Conservation (phyloP, 35 echinoderm and acorn worm genomes). For the Ophioderma brevispina region DNA sequence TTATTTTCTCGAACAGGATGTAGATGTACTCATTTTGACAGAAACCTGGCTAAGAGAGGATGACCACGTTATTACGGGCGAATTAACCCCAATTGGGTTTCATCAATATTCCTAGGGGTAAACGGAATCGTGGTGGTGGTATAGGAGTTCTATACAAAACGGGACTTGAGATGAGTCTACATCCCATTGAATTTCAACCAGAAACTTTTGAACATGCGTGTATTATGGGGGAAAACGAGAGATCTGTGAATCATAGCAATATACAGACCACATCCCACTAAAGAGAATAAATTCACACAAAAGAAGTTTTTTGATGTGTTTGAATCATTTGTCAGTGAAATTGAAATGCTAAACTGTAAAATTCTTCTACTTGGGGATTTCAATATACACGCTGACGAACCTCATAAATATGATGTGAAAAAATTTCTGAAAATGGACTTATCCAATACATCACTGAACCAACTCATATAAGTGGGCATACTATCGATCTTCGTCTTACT, state of each 20-base stretch:
- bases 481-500: too few species aligned
- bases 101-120: conserved; percentile 51
- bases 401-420: too few species aligned
- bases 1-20: conserved; percentile 17
- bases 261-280: background rate
- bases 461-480: too few species aligned
- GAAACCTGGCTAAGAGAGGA: conserved; percentile 35
- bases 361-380: background rate
- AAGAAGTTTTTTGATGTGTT: background rate
- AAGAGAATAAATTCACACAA: background rate
- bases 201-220: background rate
- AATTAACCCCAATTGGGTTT: conserved; percentile 37
- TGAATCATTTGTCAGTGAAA: background rate
- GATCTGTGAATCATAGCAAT: background rate
- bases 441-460: too few species aligned
- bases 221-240: background rate
- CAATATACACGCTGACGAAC: background rate
- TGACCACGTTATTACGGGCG: conserved; percentile 39
- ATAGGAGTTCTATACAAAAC: conserved; percentile 25
- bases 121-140: conserved; percentile 14
- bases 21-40: conserved; percentile 20
- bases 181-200: background rate
- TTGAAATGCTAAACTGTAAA: background rate
- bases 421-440: too few species aligned
- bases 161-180: background rate